These are phyloP conservation scores for Phymatocera aterrima DNA, from an alignment of 2,888 invertebrate species.

Conservation along the genomic window DNA sequence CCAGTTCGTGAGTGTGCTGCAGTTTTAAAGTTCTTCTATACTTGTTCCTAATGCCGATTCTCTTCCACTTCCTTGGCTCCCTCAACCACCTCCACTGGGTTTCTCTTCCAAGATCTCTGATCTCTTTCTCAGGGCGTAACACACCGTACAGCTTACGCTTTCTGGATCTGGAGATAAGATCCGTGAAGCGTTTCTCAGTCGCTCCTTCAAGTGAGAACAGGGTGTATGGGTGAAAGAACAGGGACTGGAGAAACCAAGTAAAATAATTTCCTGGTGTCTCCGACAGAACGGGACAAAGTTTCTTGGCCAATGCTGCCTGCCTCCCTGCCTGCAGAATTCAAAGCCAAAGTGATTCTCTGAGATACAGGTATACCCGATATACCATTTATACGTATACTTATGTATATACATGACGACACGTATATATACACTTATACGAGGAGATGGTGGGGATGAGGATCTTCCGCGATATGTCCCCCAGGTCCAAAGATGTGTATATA, in stretches of 20 bases:
- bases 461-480: not conserved
- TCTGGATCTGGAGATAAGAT: slow-evolving; percentile 28
- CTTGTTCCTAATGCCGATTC: not conserved
- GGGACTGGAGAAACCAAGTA: slow-evolving; percentile 54
- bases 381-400: slow-evolving; percentile 3
- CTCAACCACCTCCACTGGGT: not conserved
- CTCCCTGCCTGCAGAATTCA: not conserved
- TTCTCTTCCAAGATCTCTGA: not conserved
- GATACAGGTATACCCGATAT: slow-evolving; percentile 27
- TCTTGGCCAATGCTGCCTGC: slow-evolving; percentile 62
- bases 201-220: not conserved
- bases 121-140: not conserved
- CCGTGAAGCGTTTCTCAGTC: slow-evolving; percentile 31
- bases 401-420: not conserved
- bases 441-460: not conserved
- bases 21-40: not conserved
- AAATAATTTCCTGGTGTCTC: slow-evolving; percentile 72
- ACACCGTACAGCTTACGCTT: slow-evolving; percentile 19
- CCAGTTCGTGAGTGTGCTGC: not conserved
- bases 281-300: slow-evolving; percentile 68
- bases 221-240: too few species aligned
- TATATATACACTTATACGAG: not conserved
- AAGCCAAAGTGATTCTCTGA: slow-evolving; percentile 39
- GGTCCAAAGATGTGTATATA: not conserved
- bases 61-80: not conserved